Percentiles rank a stretch among this genome's conserved stretches.
Conservation (phyloP, 2,113 vertebrate species). For the Peromyscus leucopus region DNA sequence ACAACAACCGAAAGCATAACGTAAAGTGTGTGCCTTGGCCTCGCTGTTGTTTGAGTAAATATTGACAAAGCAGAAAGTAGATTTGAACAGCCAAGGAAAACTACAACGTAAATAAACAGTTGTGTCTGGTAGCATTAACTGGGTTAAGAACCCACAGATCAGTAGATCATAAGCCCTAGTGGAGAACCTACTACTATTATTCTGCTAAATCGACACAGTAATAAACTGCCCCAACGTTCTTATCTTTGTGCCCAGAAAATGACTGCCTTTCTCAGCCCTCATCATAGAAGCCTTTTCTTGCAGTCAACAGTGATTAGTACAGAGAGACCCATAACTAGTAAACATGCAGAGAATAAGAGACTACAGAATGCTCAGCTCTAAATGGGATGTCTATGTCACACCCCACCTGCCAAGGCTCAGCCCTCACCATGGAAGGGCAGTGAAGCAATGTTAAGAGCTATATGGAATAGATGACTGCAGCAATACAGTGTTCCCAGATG, state of each 20-base stretch:
- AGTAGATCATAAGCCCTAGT: too few relatives aligned
- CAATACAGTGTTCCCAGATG: background rate
- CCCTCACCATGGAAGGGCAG: fast-evolving
- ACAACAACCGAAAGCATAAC: too few relatives aligned
- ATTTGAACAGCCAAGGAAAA: background rate
- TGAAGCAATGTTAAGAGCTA: background rate
- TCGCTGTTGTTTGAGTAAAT: background rate
- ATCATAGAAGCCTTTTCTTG: background rate
- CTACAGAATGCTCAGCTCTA: background rate
- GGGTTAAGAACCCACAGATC: background rate
- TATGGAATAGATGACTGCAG: background rate
- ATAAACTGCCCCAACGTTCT: too few relatives aligned
- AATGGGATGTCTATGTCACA: background rate
- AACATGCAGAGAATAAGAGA: background rate
- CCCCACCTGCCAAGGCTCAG: background rate
- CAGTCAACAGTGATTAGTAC: background rate
- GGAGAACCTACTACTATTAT: background rate
- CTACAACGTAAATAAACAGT: background rate
- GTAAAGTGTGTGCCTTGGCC: background rate
- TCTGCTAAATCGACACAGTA: background rate
- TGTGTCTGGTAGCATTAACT: background rate
- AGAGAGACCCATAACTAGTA: background rate
- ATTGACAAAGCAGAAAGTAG: background rate
- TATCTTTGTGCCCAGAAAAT: background rate
- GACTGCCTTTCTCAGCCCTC: too few relatives aligned